Percentiles rank a stretch among this genome's conserved stretches.
Conservation (phyloP, 2,113 vertebrate genomes). For the Hiodon tergisus region DNA sequence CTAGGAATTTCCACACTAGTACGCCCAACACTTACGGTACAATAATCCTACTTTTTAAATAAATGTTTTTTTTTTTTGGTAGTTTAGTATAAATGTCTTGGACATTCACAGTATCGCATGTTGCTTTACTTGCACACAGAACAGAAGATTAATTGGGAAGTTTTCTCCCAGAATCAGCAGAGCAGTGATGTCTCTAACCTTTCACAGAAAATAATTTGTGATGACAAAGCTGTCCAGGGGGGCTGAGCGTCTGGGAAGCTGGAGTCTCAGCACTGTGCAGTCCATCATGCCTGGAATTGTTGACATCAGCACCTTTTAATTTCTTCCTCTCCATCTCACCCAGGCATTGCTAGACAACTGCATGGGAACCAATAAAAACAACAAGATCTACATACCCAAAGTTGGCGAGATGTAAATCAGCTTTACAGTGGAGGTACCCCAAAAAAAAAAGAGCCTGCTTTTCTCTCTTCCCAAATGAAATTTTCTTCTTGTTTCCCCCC, state of each 20-base stretch:
- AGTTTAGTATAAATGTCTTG: too few relatives aligned
- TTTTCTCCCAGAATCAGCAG: too few relatives aligned
- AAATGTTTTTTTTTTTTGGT: too few relatives aligned
- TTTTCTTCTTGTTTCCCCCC: constrained; percentile 27
- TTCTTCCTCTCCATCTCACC: not conserved
- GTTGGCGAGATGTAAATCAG: constrained; percentile 43
- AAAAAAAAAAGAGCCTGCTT: constrained; percentile 31
- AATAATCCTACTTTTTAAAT: too few relatives aligned
- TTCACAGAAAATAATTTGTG: not conserved
- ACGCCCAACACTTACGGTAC: too few relatives aligned
- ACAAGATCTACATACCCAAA: constrained; percentile 25
- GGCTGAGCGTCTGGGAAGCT: not conserved
- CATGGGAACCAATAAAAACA: constrained; percentile 24
- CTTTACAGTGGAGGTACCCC: constrained; percentile 30
- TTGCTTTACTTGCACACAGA: too few relatives aligned
- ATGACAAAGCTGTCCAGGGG: not conserved
- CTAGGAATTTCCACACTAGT: too few relatives aligned
- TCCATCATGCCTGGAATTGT: not conserved
- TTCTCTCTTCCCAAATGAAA: constrained; percentile 15
- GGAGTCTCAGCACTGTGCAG: not conserved
- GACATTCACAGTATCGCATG: too few relatives aligned
- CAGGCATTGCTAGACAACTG: constrained; percentile 17
- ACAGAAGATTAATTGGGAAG: too few relatives aligned
- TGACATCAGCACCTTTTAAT: constrained; percentile 19
- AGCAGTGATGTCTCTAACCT: not conserved